Base-by-base conservation (phyloP, 1,140 invertebrate genomes). In the Drosophila erecta region DNA sequence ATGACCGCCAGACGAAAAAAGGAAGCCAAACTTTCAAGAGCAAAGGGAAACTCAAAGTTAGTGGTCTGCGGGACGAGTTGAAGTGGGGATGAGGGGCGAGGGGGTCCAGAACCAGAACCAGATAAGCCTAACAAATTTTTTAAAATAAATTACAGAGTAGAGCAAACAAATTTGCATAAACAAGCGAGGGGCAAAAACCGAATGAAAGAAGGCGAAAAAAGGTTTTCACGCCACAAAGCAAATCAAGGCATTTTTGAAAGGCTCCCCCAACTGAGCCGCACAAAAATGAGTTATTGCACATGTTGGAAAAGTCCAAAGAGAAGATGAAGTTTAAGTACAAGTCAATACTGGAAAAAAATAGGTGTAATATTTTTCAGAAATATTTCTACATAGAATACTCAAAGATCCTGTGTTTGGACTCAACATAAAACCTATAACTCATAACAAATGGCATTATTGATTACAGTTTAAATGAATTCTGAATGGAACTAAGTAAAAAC, bases 121-220 rank as follows among this genome's bases (percentile, higher is more conserved):
- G 83, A 87, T 87, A 87, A 87, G 83, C 83, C 76, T 87, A 89
- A 87, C 83, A 87, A 89, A 89, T 87, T 87, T 87, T 89, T 89
- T 79, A 70, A 87, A 87, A 87, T 87, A 87, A 87, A 87, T 87
- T 87, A 87, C 84, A 89, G 84, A 87, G 79, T 83, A 58, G 84
- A 89, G 83, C 84, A 87, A 87, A 87, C 84, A 87, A 89, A 87
- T 87, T 87, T 87, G 76, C 83, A 87, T 89, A 89, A 67, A 81
- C 69, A 64, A 76, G 49, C 84, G 77, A 58, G 53, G 57, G 50
- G 54, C 69, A 67, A 65, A 64, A 65, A 41, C 64, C 59, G 27
- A 69, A 56, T n/a, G n/a, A 69, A 69, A 33, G 27, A 55, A 30
- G 37, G 33, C 40, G 7, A 53, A 60, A 46, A 69, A 70, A 69